Conservation (phyloP, 2,888 invertebrate genomes). For the Spatulosminthurus flaviceps region DNA sequence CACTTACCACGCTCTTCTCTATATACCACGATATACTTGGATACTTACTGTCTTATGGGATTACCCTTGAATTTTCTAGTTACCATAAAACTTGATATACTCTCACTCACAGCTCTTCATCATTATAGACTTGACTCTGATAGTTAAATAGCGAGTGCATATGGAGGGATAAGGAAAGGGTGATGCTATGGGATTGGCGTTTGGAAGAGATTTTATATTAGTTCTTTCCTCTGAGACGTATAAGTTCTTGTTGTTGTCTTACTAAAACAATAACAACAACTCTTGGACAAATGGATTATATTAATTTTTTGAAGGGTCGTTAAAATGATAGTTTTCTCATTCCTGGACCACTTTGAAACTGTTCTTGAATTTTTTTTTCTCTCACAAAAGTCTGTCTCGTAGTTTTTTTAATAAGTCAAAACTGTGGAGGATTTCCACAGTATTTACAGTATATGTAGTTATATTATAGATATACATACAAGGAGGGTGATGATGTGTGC, state of each 20-base stretch:
- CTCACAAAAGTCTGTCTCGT: too few relatives aligned
- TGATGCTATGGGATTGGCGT: not conserved
- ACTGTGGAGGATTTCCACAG: too few relatives aligned
- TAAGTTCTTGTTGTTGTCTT: not conserved
- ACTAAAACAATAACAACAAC: not conserved
- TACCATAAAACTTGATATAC: not conserved
- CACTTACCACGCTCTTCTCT: constrained; percentile 16
- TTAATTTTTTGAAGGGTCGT: constrained; percentile 11
- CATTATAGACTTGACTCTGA: not conserved
- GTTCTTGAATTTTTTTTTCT: too few relatives aligned
- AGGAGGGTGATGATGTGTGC: not conserved
- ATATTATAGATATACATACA: too few relatives aligned
- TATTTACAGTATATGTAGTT: too few relatives aligned
- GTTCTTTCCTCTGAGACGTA: not conserved
- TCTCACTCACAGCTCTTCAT: too few relatives aligned
- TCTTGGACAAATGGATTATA: not conserved
- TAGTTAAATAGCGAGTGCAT: not conserved
- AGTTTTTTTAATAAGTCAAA: too few relatives aligned
- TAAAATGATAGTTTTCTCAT: not conserved
- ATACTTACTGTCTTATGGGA: not conserved
- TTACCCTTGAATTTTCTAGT: not conserved
- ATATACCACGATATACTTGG: not conserved
- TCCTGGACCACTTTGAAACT: too few relatives aligned
- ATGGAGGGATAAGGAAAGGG: not conserved
- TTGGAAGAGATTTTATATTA: not conserved